These are phyloP conservation scores for Colletes gigas DNA, from an alignment of 1,140 invertebrate species.

Conservation along the genomic window DNA sequence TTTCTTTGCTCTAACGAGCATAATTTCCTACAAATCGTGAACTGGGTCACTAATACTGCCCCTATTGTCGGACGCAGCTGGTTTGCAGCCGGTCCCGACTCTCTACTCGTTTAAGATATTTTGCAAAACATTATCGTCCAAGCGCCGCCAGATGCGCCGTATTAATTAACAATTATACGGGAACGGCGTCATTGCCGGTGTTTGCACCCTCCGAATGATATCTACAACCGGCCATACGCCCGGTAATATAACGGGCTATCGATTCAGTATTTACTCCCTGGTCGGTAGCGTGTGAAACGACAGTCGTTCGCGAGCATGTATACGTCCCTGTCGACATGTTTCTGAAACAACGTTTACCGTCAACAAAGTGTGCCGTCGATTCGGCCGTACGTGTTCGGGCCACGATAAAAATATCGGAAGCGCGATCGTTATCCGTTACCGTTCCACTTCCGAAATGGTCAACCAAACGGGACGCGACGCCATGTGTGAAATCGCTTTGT, in stretches of 20 bases:
- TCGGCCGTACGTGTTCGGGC: constrained; percentile 4
- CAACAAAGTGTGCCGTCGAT: constrained; percentile 3
- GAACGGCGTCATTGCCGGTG: constrained; percentile 16
- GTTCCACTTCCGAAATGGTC: constrained; percentile 11
- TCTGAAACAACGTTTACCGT: constrained; percentile 53
- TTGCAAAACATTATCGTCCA: constrained; percentile 22
- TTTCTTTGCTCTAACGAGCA: constrained; percentile 21
- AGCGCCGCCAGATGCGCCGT: constrained; percentile 27
- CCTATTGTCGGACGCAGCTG: constrained; percentile 20
- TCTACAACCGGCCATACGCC: constrained; percentile 33
- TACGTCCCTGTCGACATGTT: constrained; percentile 17
- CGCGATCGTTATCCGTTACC: constrained; percentile 19
- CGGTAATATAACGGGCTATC: constrained; percentile 29
- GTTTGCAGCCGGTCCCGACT: neutral
- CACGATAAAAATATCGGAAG: constrained; percentile 49
- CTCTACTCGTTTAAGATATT: constrained; percentile 46
- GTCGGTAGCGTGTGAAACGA: constrained; percentile 44
- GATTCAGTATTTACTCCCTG: constrained; percentile 38
- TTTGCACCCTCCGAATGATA: constrained; percentile 37
- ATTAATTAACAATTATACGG: constrained; percentile 40
- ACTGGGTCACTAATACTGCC: constrained; percentile 12
- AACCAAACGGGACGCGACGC: neutral
- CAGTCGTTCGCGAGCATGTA: constrained; percentile 32
- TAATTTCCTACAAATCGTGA: constrained; percentile 32
- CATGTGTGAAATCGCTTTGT: neutral